Percentiles rank a stretch among this genome's conserved stretches.
Evolutionary conservation across 1,140 invertebrate species (phyloP).

Genomic region (Orius insidiosus): DNA sequence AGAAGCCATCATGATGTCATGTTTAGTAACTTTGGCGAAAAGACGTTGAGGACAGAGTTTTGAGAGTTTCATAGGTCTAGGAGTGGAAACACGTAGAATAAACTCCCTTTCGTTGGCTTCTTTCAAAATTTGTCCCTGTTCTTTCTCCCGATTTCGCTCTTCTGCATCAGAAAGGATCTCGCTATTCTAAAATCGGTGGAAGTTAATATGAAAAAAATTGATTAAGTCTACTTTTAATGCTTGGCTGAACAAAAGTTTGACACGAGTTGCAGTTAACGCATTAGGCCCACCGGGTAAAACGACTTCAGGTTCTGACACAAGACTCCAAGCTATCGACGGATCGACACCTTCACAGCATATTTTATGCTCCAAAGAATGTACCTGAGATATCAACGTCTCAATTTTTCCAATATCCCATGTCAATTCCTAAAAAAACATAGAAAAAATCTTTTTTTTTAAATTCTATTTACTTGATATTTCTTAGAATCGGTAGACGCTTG

Average conservation of each 20-base stretch:
- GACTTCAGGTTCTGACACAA: constrained; percentile 39
- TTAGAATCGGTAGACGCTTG: constrained; percentile 29
- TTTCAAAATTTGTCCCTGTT: constrained; percentile 11
- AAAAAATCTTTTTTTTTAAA: too few species aligned
- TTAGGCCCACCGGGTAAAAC: constrained; percentile 34
- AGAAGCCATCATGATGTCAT: constrained; percentile 17
- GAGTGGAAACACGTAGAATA: constrained; percentile 16
- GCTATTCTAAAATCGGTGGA: constrained; percentile 9
- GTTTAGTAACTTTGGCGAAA: constrained; percentile 12
- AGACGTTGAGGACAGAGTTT: constrained; percentile 16
- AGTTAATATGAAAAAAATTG: background rate
- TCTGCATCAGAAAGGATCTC: constrained; percentile 12
- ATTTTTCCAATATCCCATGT: constrained; percentile 37
- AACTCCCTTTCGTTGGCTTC: constrained; percentile 18
- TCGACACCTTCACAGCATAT: constrained; percentile 28
- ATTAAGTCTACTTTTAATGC: constrained; percentile 30
- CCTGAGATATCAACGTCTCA: constrained; percentile 42
- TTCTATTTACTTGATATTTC: constrained; percentile 30
- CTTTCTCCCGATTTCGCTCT: constrained; percentile 7
- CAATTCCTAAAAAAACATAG: constrained; percentile 34
- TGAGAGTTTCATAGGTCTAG: constrained; percentile 15
- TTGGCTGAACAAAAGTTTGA: constrained; percentile 40
- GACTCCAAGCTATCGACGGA: constrained; percentile 30
- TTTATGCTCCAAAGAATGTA: constrained; percentile 45
- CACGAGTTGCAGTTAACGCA: constrained; percentile 35